Percentiles rank a stretch among this genome's conserved stretches.
phyloP scores from a whole-genome alignment of 1,140 invertebrate genomes.

The Neomicropteryx cornuta region DNA sequence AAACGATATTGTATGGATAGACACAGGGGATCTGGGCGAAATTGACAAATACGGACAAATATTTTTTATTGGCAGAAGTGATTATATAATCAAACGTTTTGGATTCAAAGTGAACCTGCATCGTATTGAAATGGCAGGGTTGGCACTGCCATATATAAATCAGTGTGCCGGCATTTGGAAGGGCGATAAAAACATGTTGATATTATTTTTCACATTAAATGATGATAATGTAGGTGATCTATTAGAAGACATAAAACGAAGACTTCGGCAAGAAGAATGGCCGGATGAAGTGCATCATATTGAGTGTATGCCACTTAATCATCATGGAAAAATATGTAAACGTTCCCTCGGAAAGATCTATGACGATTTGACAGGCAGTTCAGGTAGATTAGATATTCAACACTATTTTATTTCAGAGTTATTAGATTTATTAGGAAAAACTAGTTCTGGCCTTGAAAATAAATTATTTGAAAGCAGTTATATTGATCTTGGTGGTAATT shows the following conservation, averaged over 20 bases:
- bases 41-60: conserved; percentile 36
- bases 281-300: conserved; percentile 43
- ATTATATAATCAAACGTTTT: conserved; percentile 61
- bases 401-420: no score
- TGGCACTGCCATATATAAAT: conserved; percentile 32
- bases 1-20: conserved; percentile 40
- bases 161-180: conserved; percentile 41
- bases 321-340: conserved; percentile 47
- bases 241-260: conserved; percentile 30
- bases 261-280: conserved; percentile 32
- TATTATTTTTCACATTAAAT: conserved; percentile 39
- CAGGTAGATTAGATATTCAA: no score
- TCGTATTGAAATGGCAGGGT: conserved; percentile 44
- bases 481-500: conserved; percentile 39
- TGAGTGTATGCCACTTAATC: conserved; percentile 41
- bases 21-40: conserved; percentile 57
- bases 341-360: conserved; percentile 24
- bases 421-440: no score
- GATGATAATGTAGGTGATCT: conserved; percentile 24
- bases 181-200: conserved; percentile 31
- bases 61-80: conserved; percentile 51
- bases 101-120: conserved; percentile 54
- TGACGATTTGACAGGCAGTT: conserved; percentile 7
- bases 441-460: conserved; percentile 18
- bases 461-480: conserved; percentile 23